These are phyloP conservation scores for Actinemys pallida DNA, from an alignment of 2,113 vertebrate genomes.

Conservation along the genomic window DNA sequence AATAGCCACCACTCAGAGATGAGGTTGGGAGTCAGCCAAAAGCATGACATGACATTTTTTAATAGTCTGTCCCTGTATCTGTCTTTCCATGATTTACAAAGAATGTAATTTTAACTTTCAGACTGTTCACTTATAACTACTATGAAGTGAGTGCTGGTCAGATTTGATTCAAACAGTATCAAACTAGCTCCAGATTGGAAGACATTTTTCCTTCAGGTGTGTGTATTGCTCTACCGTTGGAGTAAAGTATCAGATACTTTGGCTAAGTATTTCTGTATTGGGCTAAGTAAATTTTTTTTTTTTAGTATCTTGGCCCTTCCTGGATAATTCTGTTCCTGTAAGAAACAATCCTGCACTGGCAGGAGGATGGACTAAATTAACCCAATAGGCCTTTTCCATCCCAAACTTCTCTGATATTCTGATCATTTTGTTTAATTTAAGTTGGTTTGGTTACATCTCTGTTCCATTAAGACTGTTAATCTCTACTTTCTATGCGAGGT, in stretches of 20 bases:
- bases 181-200: slow-evolving; percentile 39
- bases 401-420: neutral
- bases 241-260: neutral
- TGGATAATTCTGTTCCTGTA: neutral
- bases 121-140: slow-evolving; percentile 38
- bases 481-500: fast-evolving
- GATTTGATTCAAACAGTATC: slow-evolving; percentile 8
- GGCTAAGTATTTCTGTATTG: neutral
- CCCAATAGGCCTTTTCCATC: neutral
- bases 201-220: slow-evolving; percentile 27
- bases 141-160: slow-evolving; percentile 9
- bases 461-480: fast-evolving
- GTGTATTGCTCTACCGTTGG: neutral
- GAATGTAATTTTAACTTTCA: slow-evolving; percentile 74
- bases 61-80: slow-evolving; percentile 57
- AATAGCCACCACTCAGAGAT: slow-evolving; percentile 56
- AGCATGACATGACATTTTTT: slow-evolving; percentile 67
- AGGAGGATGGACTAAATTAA: neutral
- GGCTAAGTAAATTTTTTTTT: slow-evolving; percentile 16
- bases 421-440: neutral
- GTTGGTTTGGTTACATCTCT: neutral
- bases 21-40: slow-evolving; percentile 75
- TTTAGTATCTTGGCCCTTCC: neutral
- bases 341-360: neutral
- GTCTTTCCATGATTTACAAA: slow-evolving; percentile 56